These are phyloP conservation scores for Eupsilia transversa DNA, from an alignment of 2,888 invertebrate species.

Conservation along the genomic window DNA sequence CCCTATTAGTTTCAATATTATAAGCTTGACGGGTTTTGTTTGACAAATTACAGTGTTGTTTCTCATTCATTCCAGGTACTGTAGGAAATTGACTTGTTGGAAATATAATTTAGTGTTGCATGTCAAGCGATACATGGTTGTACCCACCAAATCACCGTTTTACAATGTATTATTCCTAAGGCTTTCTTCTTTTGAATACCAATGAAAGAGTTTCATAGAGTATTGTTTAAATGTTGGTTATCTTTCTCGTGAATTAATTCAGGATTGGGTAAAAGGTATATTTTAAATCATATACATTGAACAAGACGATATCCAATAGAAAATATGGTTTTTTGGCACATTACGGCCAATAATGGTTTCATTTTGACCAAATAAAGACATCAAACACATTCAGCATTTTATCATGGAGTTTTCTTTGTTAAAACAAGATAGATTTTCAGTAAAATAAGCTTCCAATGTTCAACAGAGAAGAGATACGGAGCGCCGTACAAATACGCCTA, in stretches of 20 bases:
- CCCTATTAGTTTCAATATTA: slow-evolving; percentile 15
- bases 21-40: slow-evolving; percentile 13
- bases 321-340: slow-evolving; percentile 1
- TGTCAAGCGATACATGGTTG: neutral
- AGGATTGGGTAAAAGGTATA: neutral
- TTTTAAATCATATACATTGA: neutral
- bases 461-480: slow-evolving; percentile 38
- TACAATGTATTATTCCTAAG: neutral
- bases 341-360: neutral
- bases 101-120: neutral
- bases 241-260: neutral
- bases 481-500: slow-evolving; percentile 74
- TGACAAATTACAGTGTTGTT: slow-evolving; percentile 15
- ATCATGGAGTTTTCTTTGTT: neutral
- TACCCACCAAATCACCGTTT: neutral
- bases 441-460: slow-evolving; percentile 27
- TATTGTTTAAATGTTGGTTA: neutral
- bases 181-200: neutral
- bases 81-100: neutral
- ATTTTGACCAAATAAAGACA: neutral
- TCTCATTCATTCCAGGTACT: neutral
- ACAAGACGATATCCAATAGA: neutral
- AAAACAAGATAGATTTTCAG: slow-evolving; percentile 3
- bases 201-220: neutral
- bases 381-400: neutral